Conservation (phyloP, 2,113 vertebrate species). For the Vireo altiloquus region DNA sequence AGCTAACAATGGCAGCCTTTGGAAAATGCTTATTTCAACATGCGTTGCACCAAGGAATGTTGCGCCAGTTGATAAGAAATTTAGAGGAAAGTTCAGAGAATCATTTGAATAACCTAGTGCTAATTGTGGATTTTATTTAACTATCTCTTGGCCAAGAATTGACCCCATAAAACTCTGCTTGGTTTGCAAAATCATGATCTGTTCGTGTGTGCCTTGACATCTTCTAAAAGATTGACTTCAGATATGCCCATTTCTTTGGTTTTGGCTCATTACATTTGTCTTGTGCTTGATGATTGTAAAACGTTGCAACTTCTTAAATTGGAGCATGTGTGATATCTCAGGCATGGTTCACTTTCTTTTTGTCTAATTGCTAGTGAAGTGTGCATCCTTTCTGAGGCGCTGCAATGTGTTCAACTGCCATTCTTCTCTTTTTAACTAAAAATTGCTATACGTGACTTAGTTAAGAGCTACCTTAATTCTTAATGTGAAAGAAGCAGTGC, state of each 20-base stretch:
- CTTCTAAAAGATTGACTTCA: neutral
- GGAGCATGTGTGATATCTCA: neutral
- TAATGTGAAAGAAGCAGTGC: neutral
- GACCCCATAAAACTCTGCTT: neutral
- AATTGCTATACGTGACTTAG: neutral
- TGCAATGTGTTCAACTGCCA: neutral
- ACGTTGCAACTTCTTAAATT: neutral
- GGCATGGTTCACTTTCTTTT: neutral
- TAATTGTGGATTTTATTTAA: conserved; percentile 2
- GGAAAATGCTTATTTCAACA: neutral
- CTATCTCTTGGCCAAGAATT: neutral
- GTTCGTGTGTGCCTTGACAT: neutral
- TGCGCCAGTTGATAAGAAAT: neutral
- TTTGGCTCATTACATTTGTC: neutral
- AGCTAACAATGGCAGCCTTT: neutral
- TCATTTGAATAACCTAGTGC: neutral
- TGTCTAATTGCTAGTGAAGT: neutral
- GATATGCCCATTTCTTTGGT: neutral
- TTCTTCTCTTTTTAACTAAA: neutral
- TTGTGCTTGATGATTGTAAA: neutral
- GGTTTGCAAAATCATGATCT: neutral
- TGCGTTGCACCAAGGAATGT: neutral
- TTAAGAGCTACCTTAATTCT: conserved; percentile 23
- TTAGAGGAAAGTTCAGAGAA: neutral
- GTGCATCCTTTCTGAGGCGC: neutral